phyloP scores from a whole-genome alignment of 2,113 vertebrate species.

The Balaenoptera acutorostrata region DNA sequence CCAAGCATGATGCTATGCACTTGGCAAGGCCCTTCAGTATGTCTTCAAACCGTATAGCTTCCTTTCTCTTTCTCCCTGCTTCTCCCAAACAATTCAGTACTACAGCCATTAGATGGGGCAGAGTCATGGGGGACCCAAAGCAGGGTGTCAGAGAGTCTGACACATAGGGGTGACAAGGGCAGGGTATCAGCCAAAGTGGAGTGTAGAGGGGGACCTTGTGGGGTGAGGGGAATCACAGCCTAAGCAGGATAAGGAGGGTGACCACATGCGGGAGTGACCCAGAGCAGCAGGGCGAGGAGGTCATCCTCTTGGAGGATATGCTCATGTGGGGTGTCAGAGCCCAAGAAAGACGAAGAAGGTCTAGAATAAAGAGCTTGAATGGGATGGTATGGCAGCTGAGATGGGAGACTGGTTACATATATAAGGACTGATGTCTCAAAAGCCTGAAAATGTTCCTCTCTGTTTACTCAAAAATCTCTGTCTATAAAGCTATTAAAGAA shows the following conservation, averaged over 20 bases:
- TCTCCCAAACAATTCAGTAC: neutral
- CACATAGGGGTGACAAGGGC: neutral
- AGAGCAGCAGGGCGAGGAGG: neutral
- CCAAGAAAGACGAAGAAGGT: neutral
- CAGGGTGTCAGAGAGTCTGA: neutral
- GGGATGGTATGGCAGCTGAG: neutral
- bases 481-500: neutral
- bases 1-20: neutral
- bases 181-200: neutral
- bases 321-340: neutral
- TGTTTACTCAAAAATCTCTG: neutral
- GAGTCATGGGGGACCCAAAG: neutral
- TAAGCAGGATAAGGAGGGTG: neutral
- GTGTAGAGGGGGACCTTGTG: fast-evolving
- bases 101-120: neutral
- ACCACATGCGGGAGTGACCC: neutral
- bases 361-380: neutral
- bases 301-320: neutral
- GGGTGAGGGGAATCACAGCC: neutral
- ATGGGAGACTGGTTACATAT: neutral
- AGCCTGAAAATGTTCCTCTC: neutral
- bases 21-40: neutral
- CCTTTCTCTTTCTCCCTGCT: neutral
- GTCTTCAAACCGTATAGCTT: neutral
- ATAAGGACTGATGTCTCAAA: neutral